A percentile compares a stretch with the other conserved stretches of the same genome.
Conservation (phyloP, 1,140 invertebrate species). For the Andrena cerasifolii region DNA sequence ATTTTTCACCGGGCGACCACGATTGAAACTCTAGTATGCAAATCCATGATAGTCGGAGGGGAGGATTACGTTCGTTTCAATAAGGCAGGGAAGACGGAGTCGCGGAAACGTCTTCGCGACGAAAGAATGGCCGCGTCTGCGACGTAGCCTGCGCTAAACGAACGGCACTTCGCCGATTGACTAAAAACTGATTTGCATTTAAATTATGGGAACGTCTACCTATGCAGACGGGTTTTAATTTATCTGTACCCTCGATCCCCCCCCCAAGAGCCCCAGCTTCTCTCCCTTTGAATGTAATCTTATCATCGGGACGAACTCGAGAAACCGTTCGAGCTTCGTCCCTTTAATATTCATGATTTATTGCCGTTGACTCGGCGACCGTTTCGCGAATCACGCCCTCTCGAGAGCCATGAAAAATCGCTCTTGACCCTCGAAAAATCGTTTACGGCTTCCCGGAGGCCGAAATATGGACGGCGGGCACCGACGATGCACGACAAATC, state of each 20-base stretch:
- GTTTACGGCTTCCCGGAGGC: neutral
- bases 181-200: constrained; percentile 71
- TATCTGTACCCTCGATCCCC: constrained; percentile 63
- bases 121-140: constrained; percentile 54
- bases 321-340: constrained; percentile 46
- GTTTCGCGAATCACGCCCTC: neutral
- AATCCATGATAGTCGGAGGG: constrained; percentile 10
- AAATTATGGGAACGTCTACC: constrained; percentile 65
- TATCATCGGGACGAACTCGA: constrained; percentile 55
- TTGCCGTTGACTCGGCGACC: constrained; percentile 34
- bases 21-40: constrained; percentile 38
- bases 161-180: constrained; percentile 61
- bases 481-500: neutral
- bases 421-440: neutral
- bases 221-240: constrained; percentile 63
- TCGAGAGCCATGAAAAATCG: too few relatives aligned
- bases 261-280: constrained; percentile 45
- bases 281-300: constrained; percentile 69
- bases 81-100: constrained; percentile 20
- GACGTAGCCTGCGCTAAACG: constrained; percentile 47
- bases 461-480: too few relatives aligned
- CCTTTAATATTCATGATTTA: constrained; percentile 70
- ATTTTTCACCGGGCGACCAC: constrained; percentile 6
- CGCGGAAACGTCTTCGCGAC: constrained; percentile 42
- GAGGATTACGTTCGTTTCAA: constrained; percentile 26